phyloP scores from a whole-genome alignment of 2,113 vertebrate species.

The Anolis sagrei region DNA sequence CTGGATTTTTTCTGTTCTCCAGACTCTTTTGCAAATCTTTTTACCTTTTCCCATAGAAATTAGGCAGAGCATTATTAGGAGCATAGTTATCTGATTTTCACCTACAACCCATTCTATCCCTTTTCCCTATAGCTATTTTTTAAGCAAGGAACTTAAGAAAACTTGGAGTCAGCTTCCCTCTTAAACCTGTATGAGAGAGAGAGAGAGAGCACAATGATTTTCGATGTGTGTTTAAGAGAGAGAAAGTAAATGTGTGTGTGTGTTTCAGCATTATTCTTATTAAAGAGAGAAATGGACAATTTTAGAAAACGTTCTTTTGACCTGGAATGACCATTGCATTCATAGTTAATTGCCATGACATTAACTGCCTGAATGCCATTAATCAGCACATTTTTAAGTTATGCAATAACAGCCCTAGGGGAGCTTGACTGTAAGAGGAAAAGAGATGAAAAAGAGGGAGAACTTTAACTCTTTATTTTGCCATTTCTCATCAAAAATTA shows the following conservation, averaged over 20 bases:
- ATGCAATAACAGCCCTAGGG: not conserved
- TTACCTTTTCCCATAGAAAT: too few species aligned
- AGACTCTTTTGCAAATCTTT: too few species aligned
- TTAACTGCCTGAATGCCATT: not conserved
- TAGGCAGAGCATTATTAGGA: not conserved
- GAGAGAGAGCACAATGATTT: not conserved
- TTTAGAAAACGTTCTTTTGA: not conserved
- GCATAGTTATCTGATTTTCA: not conserved
- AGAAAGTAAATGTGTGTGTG: not conserved
- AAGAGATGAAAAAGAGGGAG: too few species aligned
- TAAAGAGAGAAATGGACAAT: not conserved
- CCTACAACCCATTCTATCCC: not conserved
- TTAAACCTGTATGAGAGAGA: not conserved
- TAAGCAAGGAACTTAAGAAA: not conserved
- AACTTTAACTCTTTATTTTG: not conserved
- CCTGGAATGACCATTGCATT: too few species aligned
- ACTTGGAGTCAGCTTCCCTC: too few species aligned
- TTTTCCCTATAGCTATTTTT: not conserved
- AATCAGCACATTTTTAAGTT: not conserved
- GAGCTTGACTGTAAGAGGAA: too few species aligned
- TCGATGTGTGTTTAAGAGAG: too few species aligned
- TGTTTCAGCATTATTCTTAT: not conserved
- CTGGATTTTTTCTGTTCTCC: too few species aligned
- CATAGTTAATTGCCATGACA: not conserved
- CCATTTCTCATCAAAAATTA: not conserved